These are phyloP conservation scores for Drosophila melanogaster DNA, from an alignment of 1,140 invertebrate species.

Conservation along the genomic window DNA sequence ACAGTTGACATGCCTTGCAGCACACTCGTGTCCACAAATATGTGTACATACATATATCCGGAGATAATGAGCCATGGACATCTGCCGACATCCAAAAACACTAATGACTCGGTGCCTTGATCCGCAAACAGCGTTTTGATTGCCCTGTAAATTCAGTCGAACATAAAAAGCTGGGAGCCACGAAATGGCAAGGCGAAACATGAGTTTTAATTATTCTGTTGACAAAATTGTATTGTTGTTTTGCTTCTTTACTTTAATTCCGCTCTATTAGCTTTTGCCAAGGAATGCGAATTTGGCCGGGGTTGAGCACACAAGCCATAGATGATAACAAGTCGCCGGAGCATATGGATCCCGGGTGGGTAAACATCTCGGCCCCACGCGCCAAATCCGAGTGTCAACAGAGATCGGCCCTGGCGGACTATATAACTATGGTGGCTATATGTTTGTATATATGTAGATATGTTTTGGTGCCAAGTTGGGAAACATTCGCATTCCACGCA, in stretches of 20 bases:
- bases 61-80: slow-evolving; percentile 31
- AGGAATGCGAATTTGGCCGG: slow-evolving; percentile 65
- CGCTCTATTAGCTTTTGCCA: slow-evolving; percentile 34
- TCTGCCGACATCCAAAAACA: slow-evolving; percentile 34
- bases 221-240: slow-evolving; percentile 54
- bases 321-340: slow-evolving; percentile 32
- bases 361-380: slow-evolving; percentile 66
- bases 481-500: slow-evolving; percentile 68
- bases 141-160: slow-evolving; percentile 49
- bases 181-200: slow-evolving; percentile 11
- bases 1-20: slow-evolving; percentile 7
- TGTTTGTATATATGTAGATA: slow-evolving; percentile 21
- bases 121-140: slow-evolving; percentile 39
- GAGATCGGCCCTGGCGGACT: slow-evolving; percentile 27
- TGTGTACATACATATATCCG: slow-evolving; percentile 8
- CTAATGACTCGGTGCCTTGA: slow-evolving; percentile 20
- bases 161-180: slow-evolving; percentile 56
- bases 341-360: slow-evolving; percentile 59
- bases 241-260: slow-evolving; percentile 50
- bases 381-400: slow-evolving; percentile 72
- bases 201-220: slow-evolving; percentile 72
- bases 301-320: slow-evolving; percentile 27
- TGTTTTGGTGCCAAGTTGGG: slow-evolving; percentile 57
- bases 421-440: background rate
- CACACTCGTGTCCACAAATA: background rate